Evolutionary conservation across 2,888 invertebrate genomes (phyloP), one percentile per base, ranked within the genome.

Genomic region (Apantesis nais): DNA sequence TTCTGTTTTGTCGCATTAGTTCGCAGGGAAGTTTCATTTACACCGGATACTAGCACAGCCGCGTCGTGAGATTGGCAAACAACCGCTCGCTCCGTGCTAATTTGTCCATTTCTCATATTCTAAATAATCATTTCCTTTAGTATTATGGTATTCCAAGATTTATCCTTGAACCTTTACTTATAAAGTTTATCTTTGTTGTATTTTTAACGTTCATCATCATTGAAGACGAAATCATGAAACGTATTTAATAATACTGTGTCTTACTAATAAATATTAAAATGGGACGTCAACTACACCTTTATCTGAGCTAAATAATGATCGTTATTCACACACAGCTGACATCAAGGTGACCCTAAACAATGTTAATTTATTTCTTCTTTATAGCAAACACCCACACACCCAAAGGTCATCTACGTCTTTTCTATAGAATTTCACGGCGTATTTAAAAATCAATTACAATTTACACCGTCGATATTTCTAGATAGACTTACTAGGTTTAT

Each of bases 31-130:
- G 81, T 78, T 84, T 77, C 79, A 83, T 86, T 87, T 81, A 85
- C 87, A 85, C 89, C 89, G 91, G 91, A 92, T 89, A 87, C 87
- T 25, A 63, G 66, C 77, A 74, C 79, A 78, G 80, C 80, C 74
- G 78, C 78, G 80, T 78, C 88, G 92, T 93, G 93, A 89, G 93
- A 93, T 92, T 85, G 71, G 88, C 89, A 93, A 93, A 93, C 89
- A 93, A 82, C 79, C 72, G 79, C 72, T 78, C 72, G 82, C 77
- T 78, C 82, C 83, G 86, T 84, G 88, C 87, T 86, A 89, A 89
- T 88, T 83, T 85, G 81, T 82, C 79, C 83, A 85, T 86, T 85
- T 80, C 82, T 84, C 80, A 83, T 85, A 86, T 83, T 82, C 83
- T 85, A 85, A 88, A 87, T 85, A 87, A 83, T 84, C 76, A 83